These are phyloP conservation scores for Acrobasis consociella DNA, from an alignment of 2,888 invertebrate species.

Conservation along the genomic window DNA sequence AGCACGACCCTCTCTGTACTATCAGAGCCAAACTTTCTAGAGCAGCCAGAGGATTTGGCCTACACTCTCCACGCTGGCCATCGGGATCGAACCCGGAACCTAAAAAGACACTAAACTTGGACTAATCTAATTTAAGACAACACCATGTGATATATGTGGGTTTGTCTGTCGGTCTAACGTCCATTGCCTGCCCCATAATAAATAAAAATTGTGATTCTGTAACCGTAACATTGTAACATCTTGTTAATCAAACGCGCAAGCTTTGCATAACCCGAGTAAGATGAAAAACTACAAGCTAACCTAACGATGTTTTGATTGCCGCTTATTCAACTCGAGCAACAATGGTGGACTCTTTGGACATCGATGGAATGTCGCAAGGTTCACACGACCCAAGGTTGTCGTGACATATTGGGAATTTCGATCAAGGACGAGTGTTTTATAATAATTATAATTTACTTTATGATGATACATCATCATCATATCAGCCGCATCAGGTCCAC, in stretches of 20 bases:
- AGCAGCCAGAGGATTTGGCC: too few species aligned
- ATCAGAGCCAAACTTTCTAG: too few species aligned
- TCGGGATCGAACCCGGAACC: too few species aligned
- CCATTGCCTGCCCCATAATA: background rate
- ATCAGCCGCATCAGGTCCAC: too few species aligned
- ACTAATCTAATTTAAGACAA: too few species aligned
- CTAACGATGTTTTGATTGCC: slow-evolving; percentile 21
- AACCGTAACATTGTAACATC: background rate
- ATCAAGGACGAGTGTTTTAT: slow-evolving; percentile 10
- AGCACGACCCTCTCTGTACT: too few species aligned
- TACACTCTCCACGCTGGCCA: too few species aligned
- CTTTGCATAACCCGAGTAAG: slow-evolving; percentile 7
- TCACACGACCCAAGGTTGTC: slow-evolving; percentile 13
- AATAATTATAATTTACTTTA: too few species aligned
- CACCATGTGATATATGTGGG: too few species aligned
- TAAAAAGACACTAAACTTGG: too few species aligned
- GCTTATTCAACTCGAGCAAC: slow-evolving; percentile 1
- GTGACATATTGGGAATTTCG: slow-evolving; percentile 7
- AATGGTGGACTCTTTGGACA: slow-evolving; percentile 10
- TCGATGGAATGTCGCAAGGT: slow-evolving; percentile 13
- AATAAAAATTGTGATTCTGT: background rate
- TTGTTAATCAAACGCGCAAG: background rate
- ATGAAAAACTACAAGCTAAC: slow-evolving; percentile 14
- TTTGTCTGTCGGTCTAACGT: background rate
- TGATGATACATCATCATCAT: too few species aligned